Evolutionary conservation across 1,140 invertebrate species (phyloP), one percentile per base, ranked within the genome.

Genomic region (Samia ricini): DNA sequence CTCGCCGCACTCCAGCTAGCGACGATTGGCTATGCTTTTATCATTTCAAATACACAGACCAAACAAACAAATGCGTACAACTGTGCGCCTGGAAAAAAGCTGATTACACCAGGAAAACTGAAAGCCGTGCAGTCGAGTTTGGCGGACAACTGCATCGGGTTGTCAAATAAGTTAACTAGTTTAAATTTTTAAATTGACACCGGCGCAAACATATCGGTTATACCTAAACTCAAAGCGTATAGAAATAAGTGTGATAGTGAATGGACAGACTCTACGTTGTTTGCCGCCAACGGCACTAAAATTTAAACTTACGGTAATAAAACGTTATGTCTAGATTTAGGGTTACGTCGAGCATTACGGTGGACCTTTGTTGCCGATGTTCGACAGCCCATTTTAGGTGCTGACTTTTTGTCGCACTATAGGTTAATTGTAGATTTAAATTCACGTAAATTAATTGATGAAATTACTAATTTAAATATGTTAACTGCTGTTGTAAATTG

Each of bases 381-480:
- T 15, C 6, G 15, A 36, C 33, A 36, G 33, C 6, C 33, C 6
- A 36, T 7, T 36, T 7, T 36, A 36, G 33, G 33, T 6, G 15
- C 33, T 36, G 33, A 36, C 15, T 36, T 36, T 36, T 36, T 50
- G n/a, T 50, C 20, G 20, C 48, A 6, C 6, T 20, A 50, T 50
- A 4, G n/a, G n/a, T 50, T 50, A 51, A 51, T 51, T 2, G n/a
- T 51, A 18, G 49, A 51, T 8, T 51, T 51, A 51, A 51, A 10
- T 51, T 18, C 18, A 51, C 49, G 49, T 18, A 18, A 8, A 51
- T 21, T 51, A 18, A 51, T 51, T 18, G n/a, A 51, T 21, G 3
- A 51, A 51, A 51, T 21, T 2, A 51, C 49, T 51, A 51, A 21
- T 19, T 51, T 51, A 51, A 51, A 21, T 51, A 18, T n/a, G 42